Conservation (phyloP, 1,140 invertebrate species). For the Samia ricini region DNA sequence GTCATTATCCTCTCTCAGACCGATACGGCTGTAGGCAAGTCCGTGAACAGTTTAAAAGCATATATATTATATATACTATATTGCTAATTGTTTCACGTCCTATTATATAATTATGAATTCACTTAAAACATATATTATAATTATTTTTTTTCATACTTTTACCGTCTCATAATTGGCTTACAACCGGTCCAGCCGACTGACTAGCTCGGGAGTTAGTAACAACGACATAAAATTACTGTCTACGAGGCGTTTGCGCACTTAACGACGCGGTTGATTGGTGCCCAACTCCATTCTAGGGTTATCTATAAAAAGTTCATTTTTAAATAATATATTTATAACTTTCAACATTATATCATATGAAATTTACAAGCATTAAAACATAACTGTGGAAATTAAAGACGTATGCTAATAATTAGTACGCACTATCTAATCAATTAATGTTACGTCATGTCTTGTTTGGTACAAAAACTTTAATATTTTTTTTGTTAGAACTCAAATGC, state of each 20-base stretch:
- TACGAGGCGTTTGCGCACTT: slow-evolving; percentile 42
- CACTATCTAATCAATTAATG: no score
- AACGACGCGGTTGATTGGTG: slow-evolving; percentile 37
- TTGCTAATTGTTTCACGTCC: background rate
- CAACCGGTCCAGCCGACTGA: slow-evolving; percentile 41
- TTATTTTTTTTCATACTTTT: slow-evolving; percentile 39
- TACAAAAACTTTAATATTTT: no score
- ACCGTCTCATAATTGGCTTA: slow-evolving; percentile 64
- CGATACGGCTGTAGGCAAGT: background rate
- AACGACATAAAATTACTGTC: slow-evolving; percentile 66
- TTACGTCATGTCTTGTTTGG: no score
- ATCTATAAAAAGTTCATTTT: background rate
- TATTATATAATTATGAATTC: background rate
- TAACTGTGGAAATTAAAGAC: no score
- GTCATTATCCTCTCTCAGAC: background rate
- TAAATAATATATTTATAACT: no score
- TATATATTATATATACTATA: background rate
- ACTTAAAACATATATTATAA: background rate
- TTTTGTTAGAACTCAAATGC: no score
- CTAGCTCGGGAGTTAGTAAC: slow-evolving; percentile 60
- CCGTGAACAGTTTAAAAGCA: background rate
- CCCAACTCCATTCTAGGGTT: slow-evolving; percentile 25
- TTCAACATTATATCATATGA: no score
- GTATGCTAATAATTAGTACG: no score
- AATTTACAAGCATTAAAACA: no score